Base-by-base conservation (phyloP, 2,113 vertebrate genomes). In the Archilochus colubris region DNA sequence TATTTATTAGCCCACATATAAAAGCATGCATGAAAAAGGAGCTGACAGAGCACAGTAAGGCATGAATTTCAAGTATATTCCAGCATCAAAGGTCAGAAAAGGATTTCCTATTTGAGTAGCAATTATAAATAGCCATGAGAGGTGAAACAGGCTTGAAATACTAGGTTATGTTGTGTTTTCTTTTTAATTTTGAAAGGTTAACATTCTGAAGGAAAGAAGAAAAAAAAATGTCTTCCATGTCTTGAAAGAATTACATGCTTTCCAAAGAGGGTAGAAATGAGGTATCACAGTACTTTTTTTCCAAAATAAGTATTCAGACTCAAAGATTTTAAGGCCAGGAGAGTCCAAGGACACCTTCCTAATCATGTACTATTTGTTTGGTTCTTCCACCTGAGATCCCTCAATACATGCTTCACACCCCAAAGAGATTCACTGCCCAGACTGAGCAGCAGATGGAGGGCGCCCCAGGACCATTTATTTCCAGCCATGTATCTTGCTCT, bases 91-190 rank as follows among this genome's bases (percentile, higher is more conserved):
- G 91, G 96, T 97, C 95, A 94, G 67, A 91, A 87, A 44, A 40
- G 85, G 77, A 94, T 83, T 94, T 96, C 44, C 24, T 85, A 15
- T 94, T 93, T 91, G 57, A 89, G 66, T 40, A 83, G 67, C 62
- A 92, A 96, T 95, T 97, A 95, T 93, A 96, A 95, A 86, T 88
- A 96, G 40, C 54, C 70, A 90, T 92, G 59, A 84, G 70, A 96
- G 66, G 86, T 72, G 64, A 92, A 94, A 94, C 3, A 83, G 66
- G 53, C 82, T 64, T 91, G 89, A 89, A 89, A 84, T 76, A 48
- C 48, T 87, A 70, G 50, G 55, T 94, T 87, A 85, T 7, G 4
- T 36, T 86, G 73, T 61, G 59, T 36, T 95, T 95, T 91, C 48
- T 79, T 82, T 43, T 81, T 91, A 76, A 69, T 88, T 85, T 80